Evolutionary conservation across 2,888 invertebrate species (phyloP), one percentile per base, ranked within the genome.

Genomic region (Phlogophora meticulosa): DNA sequence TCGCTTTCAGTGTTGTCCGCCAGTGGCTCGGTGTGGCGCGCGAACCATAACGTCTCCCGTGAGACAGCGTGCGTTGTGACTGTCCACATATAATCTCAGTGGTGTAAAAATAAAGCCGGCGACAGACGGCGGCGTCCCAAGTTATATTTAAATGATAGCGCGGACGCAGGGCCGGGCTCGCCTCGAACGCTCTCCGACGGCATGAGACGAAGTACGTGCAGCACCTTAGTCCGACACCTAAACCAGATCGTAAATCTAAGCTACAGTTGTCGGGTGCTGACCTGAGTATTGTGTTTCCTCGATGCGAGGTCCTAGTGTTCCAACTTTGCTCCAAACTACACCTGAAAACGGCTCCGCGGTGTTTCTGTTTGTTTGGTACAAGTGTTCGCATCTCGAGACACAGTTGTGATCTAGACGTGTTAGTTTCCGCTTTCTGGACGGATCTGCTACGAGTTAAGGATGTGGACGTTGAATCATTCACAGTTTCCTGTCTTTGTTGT

Each of bases 91-190:
- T 87, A 91, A 90, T 89, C 88, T 90, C 88, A 76, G 87, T 88
- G 85, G 94, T 94, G 91, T 94, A 94, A 93, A 95, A 95, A 95
- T 94, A 94, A 94, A 94, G 93, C 91, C 94, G 93, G 91, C 92
- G 93, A 93, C 93, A 94, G 93, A 94, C 94, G 88, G 89, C 91
- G 89, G 90, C 89, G 87, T 91, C 88, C 90, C 91, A 90, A 92
- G 94, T 93, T 95, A 95, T 93, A 94, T 94, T 93, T 95, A 95
- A 95, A 95, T 95, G 95, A 94, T 94, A 94, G 92, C 93, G 87
- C 90, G 85, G 87, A 92, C 89, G 86, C 86, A 87, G 90, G 87
- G 90, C 92, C 91, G 89, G 89, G 90, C 88, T 88, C 90, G 89
- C 89, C 89, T 89, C 92, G 87, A 90, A 88, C 88, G 77, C 74